Evolutionary conservation across 2,113 vertebrate genomes (phyloP).

Genomic region (Phalacrocorax brasilianus): DNA sequence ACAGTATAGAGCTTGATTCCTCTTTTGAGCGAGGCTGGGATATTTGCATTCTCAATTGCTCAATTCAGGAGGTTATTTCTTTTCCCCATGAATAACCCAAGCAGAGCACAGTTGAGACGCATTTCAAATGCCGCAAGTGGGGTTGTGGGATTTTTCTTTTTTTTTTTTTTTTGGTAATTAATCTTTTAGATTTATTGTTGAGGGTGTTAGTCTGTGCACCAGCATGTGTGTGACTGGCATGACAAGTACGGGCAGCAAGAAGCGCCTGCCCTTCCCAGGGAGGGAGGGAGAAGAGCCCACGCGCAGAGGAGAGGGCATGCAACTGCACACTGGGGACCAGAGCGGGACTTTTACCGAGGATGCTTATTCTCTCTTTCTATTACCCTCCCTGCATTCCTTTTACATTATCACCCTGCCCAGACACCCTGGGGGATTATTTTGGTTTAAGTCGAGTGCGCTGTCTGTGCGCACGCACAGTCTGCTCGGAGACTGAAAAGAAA

Average conservation of each 20-base stretch:
- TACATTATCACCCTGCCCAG: constrained; percentile 48
- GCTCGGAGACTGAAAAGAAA: not conserved
- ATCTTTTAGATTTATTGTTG: constrained; percentile 61
- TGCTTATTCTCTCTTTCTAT: not conserved
- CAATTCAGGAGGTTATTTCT: constrained; percentile 55
- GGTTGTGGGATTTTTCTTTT: constrained; percentile 3
- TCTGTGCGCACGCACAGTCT: not conserved
- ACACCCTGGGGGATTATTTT: not conserved
- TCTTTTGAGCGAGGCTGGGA: constrained; percentile 31
- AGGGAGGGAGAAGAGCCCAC: not conserved
- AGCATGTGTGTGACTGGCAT: constrained; percentile 60
- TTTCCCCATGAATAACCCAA: constrained; percentile 45
- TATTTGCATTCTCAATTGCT: constrained; percentile 65
- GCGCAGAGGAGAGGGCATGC: not conserved
- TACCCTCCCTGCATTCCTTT: constrained; percentile 54
- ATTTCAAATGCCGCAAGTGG: constrained; percentile 38
- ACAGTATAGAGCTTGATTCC: not conserved
- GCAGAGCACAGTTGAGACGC: not conserved
- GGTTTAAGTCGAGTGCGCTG: not conserved
- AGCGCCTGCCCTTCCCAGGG: not conserved
- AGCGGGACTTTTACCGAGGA: not conserved
- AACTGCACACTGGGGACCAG: not conserved
- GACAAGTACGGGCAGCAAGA: not conserved
- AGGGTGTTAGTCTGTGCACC: constrained; percentile 47
- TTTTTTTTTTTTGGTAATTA: constrained; percentile 29